Evolutionary conservation across 2,113 vertebrate genomes (phyloP).

Genomic region (Tenrec ecaudatus): DNA sequence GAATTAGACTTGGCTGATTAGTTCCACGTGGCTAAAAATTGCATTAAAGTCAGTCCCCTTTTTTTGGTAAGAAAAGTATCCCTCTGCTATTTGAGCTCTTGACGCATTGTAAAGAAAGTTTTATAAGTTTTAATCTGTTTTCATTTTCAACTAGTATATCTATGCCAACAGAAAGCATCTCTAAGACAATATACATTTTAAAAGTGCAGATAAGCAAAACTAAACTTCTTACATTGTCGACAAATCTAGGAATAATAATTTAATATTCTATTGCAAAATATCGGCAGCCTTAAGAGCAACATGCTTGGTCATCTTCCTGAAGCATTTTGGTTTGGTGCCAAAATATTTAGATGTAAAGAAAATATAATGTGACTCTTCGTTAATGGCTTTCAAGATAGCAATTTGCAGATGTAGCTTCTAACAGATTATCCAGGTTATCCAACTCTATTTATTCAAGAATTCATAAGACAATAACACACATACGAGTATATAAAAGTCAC

Average conservation of each 20-base stretch:
- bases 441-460: constrained; percentile 59
- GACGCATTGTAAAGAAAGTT: constrained; percentile 61
- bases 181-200: constrained; percentile 69
- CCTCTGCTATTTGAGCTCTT: constrained; percentile 65
- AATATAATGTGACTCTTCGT: constrained; percentile 41
- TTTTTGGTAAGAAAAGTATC: constrained; percentile 30
- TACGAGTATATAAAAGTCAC: constrained; percentile 68
- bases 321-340: constrained; percentile 60
- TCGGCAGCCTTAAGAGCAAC: constrained; percentile 61
- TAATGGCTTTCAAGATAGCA: constrained; percentile 56
- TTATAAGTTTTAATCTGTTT: not conserved
- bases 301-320: constrained; percentile 70
- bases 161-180: constrained; percentile 53
- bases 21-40: constrained; percentile 57
- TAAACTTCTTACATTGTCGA: constrained; percentile 67
- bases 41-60: constrained; percentile 54
- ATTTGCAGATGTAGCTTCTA: constrained; percentile 58
- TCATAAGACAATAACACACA: constrained; percentile 44
- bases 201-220: constrained; percentile 69
- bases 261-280: constrained; percentile 74
- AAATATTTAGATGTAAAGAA: constrained; percentile 47
- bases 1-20: constrained; percentile 74
- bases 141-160: constrained; percentile 69
- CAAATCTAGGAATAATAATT: constrained; percentile 63
- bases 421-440: constrained; percentile 46